Conservation (phyloP, 2,888 invertebrate genomes). For the Polia nebulosa region DNA sequence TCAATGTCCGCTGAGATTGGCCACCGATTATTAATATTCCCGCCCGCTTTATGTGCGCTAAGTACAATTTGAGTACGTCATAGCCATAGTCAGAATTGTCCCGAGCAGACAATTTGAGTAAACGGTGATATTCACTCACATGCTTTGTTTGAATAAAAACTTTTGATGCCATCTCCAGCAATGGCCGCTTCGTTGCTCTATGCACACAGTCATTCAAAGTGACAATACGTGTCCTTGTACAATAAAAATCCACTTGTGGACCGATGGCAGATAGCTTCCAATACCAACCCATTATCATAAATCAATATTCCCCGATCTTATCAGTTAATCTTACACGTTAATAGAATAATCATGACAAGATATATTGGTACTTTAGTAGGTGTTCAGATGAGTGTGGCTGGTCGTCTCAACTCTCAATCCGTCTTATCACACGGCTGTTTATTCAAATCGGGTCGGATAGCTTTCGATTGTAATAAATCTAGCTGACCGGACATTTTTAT, state of each 20-base stretch:
- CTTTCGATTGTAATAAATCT: conserved; percentile 86
- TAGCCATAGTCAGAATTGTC: no score
- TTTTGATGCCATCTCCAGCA: not conserved
- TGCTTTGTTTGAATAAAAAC: not conserved
- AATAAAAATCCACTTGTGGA: conserved; percentile 50
- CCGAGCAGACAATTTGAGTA: not conserved
- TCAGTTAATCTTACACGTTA: conserved; percentile 78
- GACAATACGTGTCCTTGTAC: conserved; percentile 51
- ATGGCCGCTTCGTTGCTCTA: not conserved
- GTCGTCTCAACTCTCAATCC: conserved; percentile 75
- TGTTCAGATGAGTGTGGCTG: conserved; percentile 61
- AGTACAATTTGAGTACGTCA: no score
- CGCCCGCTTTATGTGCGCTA: no score
- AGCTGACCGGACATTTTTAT: conserved; percentile 82
- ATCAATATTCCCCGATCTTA: conserved; percentile 76
- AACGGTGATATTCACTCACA: not conserved
- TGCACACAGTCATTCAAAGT: conserved; percentile 21
- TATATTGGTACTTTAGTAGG: conserved; percentile 61
- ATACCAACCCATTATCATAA: conserved; percentile 70
- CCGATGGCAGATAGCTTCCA: conserved; percentile 55
- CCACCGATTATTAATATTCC: no score
- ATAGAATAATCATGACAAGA: conserved; percentile 79
- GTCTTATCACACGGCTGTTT: conserved; percentile 80
- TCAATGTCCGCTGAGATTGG: no score
- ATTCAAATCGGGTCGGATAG: conserved; percentile 83